Conservation (phyloP, 2,888 invertebrate species). For the Diloba caeruleocephala region DNA sequence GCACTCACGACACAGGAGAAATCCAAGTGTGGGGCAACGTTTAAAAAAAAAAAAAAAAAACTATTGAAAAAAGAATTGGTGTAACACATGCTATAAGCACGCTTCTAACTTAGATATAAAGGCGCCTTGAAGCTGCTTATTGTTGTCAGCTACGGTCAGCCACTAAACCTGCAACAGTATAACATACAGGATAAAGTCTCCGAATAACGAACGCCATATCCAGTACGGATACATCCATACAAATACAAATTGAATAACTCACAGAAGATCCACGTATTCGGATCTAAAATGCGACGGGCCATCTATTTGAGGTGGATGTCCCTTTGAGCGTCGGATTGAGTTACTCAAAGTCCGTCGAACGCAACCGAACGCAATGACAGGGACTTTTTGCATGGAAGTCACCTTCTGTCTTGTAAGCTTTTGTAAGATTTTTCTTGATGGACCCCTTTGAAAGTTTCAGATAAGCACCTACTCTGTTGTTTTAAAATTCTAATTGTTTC, state of each 20-base stretch:
- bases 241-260: slow-evolving; percentile 86
- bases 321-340: slow-evolving; percentile 76
- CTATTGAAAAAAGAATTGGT: no score
- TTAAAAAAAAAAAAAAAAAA: no score
- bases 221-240: slow-evolving; percentile 56
- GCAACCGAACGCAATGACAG: slow-evolving; percentile 52
- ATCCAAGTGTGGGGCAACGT: no score
- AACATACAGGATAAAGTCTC: no score
- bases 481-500: slow-evolving; percentile 8
- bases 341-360: slow-evolving; percentile 68
- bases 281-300: slow-evolving; percentile 77
- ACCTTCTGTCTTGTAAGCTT: slow-evolving; percentile 31
- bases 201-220: no score
- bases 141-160: no score
- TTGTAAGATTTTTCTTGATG: slow-evolving; percentile 47
- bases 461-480: slow-evolving; percentile 14
- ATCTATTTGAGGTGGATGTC: slow-evolving; percentile 82
- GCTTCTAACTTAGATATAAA: no score
- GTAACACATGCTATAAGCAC: no score
- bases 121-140: no score
- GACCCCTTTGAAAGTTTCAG: slow-evolving; percentile 7
- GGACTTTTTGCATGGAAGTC: slow-evolving; percentile 57
- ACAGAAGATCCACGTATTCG: slow-evolving; percentile 83
- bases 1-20: no score
- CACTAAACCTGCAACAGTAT: no score